These are phyloP conservation scores for Drosophila stalkeri DNA, from an alignment of 2,888 invertebrate genomes.

Conservation along the genomic window DNA sequence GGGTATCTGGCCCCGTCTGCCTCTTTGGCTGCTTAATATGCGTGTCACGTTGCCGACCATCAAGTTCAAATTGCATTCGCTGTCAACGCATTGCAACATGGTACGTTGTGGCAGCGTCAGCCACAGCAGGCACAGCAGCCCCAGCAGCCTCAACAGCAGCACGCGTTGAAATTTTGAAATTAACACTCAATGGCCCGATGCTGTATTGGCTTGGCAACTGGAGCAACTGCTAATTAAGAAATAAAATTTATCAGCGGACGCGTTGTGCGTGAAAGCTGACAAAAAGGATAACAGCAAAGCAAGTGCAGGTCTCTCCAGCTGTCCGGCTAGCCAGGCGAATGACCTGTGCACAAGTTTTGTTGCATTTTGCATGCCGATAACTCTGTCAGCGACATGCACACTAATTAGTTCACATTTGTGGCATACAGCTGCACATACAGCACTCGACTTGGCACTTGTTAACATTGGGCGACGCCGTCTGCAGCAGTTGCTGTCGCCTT, in stretches of 20 bases:
- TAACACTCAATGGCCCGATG: constrained; percentile 56
- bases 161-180: constrained; percentile 78
- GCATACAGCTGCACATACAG: constrained; percentile 56
- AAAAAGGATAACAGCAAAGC: constrained; percentile 58
- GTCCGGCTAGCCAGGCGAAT: constrained; percentile 47
- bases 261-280: constrained; percentile 65
- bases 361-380: constrained; percentile 62
- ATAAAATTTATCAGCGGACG: constrained; percentile 66
- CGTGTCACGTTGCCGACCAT: constrained; percentile 82
- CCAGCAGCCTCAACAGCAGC: constrained; percentile 34
- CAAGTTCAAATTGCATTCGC: constrained; percentile 83
- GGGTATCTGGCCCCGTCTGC: constrained; percentile 27
- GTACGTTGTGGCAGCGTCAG: constrained; percentile 34
- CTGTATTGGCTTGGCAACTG: constrained; percentile 47
- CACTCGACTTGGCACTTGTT: constrained; percentile 71
- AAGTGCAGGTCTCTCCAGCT: not conserved
- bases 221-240: constrained; percentile 77
- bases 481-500: constrained; percentile 17
- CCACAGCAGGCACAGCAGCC: constrained; percentile 17
- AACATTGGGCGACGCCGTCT: constrained; percentile 57
- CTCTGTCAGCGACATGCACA: constrained; percentile 77
- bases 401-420: constrained; percentile 76
- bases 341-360: constrained; percentile 48
- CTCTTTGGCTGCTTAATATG: constrained; percentile 71
- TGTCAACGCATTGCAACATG: constrained; percentile 78